A percentile compares a stretch with the other conserved stretches of the same genome.
Conservation (phyloP, 2,888 invertebrate species). For the Mesorhabditis spiculigera region DNA sequence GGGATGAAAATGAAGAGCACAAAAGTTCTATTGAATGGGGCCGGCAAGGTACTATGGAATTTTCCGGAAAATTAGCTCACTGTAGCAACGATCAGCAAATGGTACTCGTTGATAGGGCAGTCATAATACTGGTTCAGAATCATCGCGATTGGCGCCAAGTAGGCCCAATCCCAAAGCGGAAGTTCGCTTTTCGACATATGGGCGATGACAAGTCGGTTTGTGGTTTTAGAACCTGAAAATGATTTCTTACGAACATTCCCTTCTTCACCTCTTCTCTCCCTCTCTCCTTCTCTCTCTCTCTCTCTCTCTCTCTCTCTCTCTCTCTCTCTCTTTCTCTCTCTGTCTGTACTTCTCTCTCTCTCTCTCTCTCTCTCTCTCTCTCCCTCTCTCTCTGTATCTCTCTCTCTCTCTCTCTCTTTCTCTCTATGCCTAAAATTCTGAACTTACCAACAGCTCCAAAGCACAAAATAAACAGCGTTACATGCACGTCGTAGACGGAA, state of each 20-base stretch:
- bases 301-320: neutral
- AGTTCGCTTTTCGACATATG: constrained; percentile 99
- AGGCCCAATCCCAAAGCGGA: constrained; percentile 87
- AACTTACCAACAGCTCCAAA: constrained; percentile 80
- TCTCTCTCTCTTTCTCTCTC: neutral
- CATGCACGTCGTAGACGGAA: constrained; percentile 72
- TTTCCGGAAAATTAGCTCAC: constrained; percentile 27
- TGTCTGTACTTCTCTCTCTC: too few relatives aligned
- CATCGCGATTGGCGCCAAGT: constrained; percentile 85
- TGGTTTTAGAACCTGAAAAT: constrained; percentile 73
- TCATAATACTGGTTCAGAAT: constrained; percentile 88
- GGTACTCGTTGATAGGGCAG: constrained; percentile 47
- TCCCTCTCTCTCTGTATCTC: too few relatives aligned
- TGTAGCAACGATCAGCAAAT: constrained; percentile 42
- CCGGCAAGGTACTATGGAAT: too few relatives aligned
- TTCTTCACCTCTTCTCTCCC: neutral
- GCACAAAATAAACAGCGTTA: constrained; percentile 84
- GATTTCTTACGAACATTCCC: neutral
- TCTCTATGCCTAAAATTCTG: neutral
- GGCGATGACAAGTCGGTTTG: constrained; percentile 93
- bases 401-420: too few relatives aligned
- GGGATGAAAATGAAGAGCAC: too few relatives aligned
- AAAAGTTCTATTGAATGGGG: too few relatives aligned
- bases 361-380: too few relatives aligned
- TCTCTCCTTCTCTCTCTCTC: neutral